Evolutionary conservation across 2,797 vertebrate genomes (phyloP), one percentile per base, ranked within the genome.

Genomic region (Synanceia verrucosa): DNA sequence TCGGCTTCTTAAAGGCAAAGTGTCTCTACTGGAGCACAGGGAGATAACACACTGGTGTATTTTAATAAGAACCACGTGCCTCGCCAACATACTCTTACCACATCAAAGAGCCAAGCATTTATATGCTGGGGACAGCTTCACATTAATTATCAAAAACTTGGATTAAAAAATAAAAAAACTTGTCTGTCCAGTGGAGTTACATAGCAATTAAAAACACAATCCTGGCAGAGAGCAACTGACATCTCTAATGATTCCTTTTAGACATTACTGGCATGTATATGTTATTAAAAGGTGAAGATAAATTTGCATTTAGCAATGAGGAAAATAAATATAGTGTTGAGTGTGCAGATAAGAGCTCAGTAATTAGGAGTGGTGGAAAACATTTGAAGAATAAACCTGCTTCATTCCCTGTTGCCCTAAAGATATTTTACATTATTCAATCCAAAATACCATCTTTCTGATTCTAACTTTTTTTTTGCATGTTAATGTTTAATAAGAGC

Each of bases 401-500:
- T 88, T 89, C 91, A 94, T 91, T 86, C 89, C 64, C 86, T 86
- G 91, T 76, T 96, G 94, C 96, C 96, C 95, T 95, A 94, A 84
- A 95, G 95, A 95, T 95, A 96, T 96, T 96, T 95, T 96, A 96
- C 95, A 96, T 96, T 96, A 97, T 97, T 98, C 95, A 97, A 96
- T 96, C 95, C 96, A 94, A 96, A 97, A 96, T 94, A 94, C 93
- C 91, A 95, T 96, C 95, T 96, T 96, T 97, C 93, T 95, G 93
- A 94, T 95, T 95, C 92, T 89, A 95, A 95, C 94, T 97, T 96
- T 94, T 95, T 93, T 94, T 12, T 88, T 94, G 94, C 93, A 94
- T 96, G 96, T 97, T 96, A 98, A 98, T 97, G 95, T 97, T 97
- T 98, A 96, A 98, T 97, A 94, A 91, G 84, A 94, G 95, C 96